Evolutionary conservation across 2,888 invertebrate species (phyloP).

Genomic region (Drosophila incognita): DNA sequence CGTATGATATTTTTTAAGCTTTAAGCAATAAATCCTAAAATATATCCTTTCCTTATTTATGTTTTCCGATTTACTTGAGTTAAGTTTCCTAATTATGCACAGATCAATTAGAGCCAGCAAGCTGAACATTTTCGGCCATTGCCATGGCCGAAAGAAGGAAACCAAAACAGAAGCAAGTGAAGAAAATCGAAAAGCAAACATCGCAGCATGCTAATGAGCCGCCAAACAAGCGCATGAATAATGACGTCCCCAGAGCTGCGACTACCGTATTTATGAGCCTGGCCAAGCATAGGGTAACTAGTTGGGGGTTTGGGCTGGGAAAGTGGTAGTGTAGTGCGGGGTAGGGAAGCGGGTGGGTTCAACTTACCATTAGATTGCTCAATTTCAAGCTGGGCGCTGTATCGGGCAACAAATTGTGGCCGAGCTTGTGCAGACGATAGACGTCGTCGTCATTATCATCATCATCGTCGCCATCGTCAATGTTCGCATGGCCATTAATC

Average conservation of each 20-base stretch:
- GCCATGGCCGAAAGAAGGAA: conserved; percentile 60
- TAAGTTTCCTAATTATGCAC: conserved; percentile 29
- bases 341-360: conserved; percentile 19
- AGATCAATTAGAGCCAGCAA: conserved; percentile 35
- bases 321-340: conserved; percentile 3
- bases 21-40: neutral
- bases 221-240: conserved; percentile 57
- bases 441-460: conserved; percentile 43
- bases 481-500: conserved; percentile 68
- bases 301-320: conserved; percentile 3
- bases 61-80: conserved; percentile 30
- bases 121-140: conserved; percentile 73
- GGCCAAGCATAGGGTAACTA: conserved; percentile 12
- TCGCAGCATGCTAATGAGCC: conserved; percentile 73
- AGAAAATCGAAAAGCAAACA: conserved; percentile 52
- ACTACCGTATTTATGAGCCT: conserved; percentile 48
- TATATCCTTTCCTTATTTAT: conserved; percentile 1
- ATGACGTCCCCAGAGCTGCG: conserved; percentile 44
- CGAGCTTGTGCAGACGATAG: conserved; percentile 61
- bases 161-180: conserved; percentile 40
- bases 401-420: conserved; percentile 81
- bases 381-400: conserved; percentile 84
- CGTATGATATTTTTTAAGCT: neutral
- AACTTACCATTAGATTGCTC: conserved; percentile 85
- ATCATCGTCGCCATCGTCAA: conserved; percentile 40